These are phyloP conservation scores for Agonopterix arenella DNA, from an alignment of 2,888 invertebrate genomes.

Conservation along the genomic window DNA sequence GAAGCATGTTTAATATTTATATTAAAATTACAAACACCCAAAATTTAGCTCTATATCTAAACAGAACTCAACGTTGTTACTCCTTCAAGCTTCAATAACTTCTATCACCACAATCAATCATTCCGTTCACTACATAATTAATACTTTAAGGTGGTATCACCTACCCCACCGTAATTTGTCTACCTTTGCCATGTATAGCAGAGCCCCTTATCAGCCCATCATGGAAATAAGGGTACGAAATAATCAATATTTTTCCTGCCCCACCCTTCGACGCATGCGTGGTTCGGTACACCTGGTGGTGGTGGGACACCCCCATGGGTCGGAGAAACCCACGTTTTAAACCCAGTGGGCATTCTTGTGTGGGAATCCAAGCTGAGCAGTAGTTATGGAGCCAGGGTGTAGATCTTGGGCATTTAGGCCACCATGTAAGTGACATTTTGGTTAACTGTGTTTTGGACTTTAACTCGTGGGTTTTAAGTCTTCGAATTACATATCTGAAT, in stretches of 20 bases:
- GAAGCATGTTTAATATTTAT: too few species aligned
- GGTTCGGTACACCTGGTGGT: slow-evolving; percentile 53
- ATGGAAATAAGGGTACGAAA: slow-evolving; percentile 55
- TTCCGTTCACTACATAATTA: slow-evolving; percentile 64
- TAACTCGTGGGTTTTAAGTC: slow-evolving; percentile 2
- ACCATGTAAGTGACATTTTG: slow-evolving; percentile 27
- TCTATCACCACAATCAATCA: slow-evolving; percentile 57
- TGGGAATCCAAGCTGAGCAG: slow-evolving; percentile 9
- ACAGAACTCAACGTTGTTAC: too few species aligned
- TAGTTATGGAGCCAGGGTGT: background rate
- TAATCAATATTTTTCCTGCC: slow-evolving; percentile 68
- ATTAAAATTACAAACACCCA: too few species aligned
- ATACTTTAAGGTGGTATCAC: slow-evolving; percentile 52
- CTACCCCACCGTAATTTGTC: slow-evolving; percentile 58
- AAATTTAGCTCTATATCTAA: too few species aligned
- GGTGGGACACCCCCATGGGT: slow-evolving; percentile 44
- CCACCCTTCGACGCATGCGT: slow-evolving; percentile 65
- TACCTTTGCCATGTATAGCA: slow-evolving; percentile 46
- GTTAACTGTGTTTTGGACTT: background rate
- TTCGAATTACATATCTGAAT: background rate
- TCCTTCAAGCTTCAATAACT: too few species aligned
- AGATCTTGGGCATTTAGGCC: slow-evolving; percentile 18
- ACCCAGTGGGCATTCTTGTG: slow-evolving; percentile 54
- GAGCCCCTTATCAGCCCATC: slow-evolving; percentile 62
- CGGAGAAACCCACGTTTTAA: slow-evolving; percentile 43